Evolutionary conservation across 2,113 vertebrate genomes (phyloP).

Genomic region (Paramisgurnus dabryanus): DNA sequence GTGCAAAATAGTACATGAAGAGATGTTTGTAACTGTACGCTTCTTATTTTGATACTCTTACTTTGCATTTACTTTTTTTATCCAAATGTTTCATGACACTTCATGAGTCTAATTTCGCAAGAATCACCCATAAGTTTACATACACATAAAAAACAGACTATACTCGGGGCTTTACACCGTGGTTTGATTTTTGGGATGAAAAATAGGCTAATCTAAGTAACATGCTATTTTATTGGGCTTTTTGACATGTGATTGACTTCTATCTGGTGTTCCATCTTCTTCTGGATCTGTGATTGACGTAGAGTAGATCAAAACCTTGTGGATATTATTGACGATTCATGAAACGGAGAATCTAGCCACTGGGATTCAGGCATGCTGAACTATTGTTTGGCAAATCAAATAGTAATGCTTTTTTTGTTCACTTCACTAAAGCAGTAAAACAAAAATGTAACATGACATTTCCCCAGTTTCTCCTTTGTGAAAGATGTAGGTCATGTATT

Average conservation of each 20-base stretch:
- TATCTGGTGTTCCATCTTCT: slow-evolving; percentile 15
- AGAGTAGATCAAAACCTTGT: slow-evolving; percentile 45
- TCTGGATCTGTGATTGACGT: slow-evolving; percentile 43
- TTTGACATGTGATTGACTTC: slow-evolving; percentile 40
- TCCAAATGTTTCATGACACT: too few relatives aligned
- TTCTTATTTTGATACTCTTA: too few relatives aligned
- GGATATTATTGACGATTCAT: slow-evolving; percentile 42
- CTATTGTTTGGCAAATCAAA: slow-evolving; percentile 9
- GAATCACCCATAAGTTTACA: too few relatives aligned
- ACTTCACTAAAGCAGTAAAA: neutral
- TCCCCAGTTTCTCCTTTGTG: neutral
- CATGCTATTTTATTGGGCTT: slow-evolving; percentile 40
- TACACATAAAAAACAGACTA: too few relatives aligned
- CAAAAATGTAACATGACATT: neutral
- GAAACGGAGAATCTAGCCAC: slow-evolving; percentile 14
- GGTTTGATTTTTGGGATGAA: slow-evolving; percentile 14
- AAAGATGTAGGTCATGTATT: neutral
- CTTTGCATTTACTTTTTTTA: too few relatives aligned
- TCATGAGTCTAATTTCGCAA: too few relatives aligned
- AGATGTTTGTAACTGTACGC: too few relatives aligned
- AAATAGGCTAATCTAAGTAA: slow-evolving; percentile 1
- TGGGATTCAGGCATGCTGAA: slow-evolving; percentile 1
- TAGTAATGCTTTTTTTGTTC: slow-evolving; percentile 22
- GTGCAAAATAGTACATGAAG: too few relatives aligned
- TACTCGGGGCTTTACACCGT: neutral